phyloP scores from a whole-genome alignment of 2,888 invertebrate genomes.

The Papilio elwesi region DNA sequence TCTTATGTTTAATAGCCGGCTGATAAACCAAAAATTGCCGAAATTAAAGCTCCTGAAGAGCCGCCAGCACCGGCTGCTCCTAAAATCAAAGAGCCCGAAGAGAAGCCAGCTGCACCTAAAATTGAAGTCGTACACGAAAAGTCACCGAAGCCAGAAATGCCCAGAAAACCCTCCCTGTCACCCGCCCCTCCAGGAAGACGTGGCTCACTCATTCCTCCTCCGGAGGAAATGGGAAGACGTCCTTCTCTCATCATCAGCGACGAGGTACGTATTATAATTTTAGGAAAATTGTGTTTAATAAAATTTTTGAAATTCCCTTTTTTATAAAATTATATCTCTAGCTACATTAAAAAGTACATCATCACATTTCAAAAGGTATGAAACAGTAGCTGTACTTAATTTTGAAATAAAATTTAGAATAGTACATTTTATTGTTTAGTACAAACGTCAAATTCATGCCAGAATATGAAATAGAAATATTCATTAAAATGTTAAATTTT shows the following conservation, averaged over 20 bases:
- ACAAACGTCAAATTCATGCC: conserved; percentile 37
- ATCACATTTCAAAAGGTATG: conserved; percentile 69
- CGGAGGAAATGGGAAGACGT: conserved; percentile 93
- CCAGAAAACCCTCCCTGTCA: conserved; percentile 89
- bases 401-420: conserved; percentile 62
- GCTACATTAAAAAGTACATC: conserved; percentile 50
- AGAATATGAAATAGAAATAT: background rate
- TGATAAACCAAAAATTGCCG: conserved; percentile 83
- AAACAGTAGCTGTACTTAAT: conserved; percentile 53
- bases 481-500: background rate
- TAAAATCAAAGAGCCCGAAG: conserved; percentile 88
- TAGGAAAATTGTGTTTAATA: conserved; percentile 32
- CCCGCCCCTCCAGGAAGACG: conserved; percentile 84
- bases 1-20: conserved; percentile 45
- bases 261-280: conserved; percentile 88
- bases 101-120: conserved; percentile 87
- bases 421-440: conserved; percentile 46
- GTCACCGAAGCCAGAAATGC: conserved; percentile 86
- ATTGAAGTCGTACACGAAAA: conserved; percentile 94
- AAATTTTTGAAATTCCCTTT: conserved; percentile 38
- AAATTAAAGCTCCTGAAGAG: conserved; percentile 87
- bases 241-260: conserved; percentile 96
- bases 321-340: conserved; percentile 42
- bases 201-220: conserved; percentile 95
- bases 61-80: conserved; percentile 81